Base-by-base conservation (phyloP, 2,797 vertebrate genomes). In the Natrix natrix region DNA sequence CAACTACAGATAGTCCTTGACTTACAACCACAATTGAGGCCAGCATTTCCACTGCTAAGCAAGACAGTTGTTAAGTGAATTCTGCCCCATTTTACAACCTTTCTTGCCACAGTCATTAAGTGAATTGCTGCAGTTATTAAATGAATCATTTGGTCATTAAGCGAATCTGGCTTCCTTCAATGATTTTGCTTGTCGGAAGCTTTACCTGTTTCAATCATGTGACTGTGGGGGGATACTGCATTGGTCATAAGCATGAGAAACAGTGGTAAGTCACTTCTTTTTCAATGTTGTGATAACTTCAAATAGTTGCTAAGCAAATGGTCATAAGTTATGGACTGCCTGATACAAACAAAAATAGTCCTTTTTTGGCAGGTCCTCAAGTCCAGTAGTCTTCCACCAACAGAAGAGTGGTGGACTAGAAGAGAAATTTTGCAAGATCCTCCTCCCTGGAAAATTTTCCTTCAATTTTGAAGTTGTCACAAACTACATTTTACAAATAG, bases 401-500 rank as follows among this genome's bases (percentile, higher is more conserved):
- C 52, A 17, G 48, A 89, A 52, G 37, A 48, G 11, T 1, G 56
- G 37, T 88, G n/a, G 59, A 43, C 6, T 43, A 60, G 59, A 14
- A 54, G 52, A 59, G 22, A 12, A 61, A 61, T 89, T 52, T 89
- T 89, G 24, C 37, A 32, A 20, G 55, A 20, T n/a, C 17, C n/a
- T 83, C 28, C 52, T 54, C 24, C 24, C n/a, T 74, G 89, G 26
- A 83, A 90, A 74, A 26, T 56, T 52, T 12, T 74, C 17, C 26
- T 56, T 90, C 63, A 17, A 3, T 17, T 24, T 48, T 83, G 24
- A 26, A 57, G 93, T 95, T 93, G 20, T 78, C 37, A 37, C 55
- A 56, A 91, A 59, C 22, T 22, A 32, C 57, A 57, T 83, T 24
- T 83, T 95, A 92, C 43, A 92, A 95, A 97, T 96, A 97, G 95